Conservation (phyloP, 2,888 invertebrate species). For the Pocota personata region DNA sequence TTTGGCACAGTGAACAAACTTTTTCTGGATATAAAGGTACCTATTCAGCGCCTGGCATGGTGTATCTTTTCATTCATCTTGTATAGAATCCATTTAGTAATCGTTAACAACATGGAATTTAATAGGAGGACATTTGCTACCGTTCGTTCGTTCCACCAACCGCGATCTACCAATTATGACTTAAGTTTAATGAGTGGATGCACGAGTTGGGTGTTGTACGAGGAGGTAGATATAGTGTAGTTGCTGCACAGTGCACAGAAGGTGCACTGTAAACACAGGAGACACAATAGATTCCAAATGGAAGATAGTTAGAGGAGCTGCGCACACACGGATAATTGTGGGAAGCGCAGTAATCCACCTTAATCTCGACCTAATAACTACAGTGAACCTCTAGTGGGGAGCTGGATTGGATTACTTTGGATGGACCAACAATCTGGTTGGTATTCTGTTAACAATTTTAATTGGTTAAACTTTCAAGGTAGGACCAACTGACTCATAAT, state of each 20-base stretch:
- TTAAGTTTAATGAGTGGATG: constrained; percentile 67
- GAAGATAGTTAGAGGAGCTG: constrained; percentile 54
- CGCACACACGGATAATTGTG: constrained; percentile 53
- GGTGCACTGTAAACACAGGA: constrained; percentile 13
- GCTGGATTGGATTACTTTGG: neutral
- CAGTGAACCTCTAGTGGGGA: neutral
- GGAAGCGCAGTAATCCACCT: constrained; percentile 56
- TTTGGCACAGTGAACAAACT: constrained; percentile 31
- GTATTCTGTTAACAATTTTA: constrained; percentile 24
- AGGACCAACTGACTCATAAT: neutral
- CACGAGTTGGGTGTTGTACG: constrained; percentile 65
- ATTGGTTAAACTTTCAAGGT: constrained; percentile 46
- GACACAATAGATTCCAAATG: constrained; percentile 59
- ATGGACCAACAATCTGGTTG: neutral
- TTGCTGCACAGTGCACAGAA: constrained; percentile 14
- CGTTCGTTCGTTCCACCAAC: constrained; percentile 31
- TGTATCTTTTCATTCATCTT: constrained; percentile 43
- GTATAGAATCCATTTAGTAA: constrained; percentile 59
- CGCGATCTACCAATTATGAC: constrained; percentile 60
- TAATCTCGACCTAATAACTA: constrained; percentile 62
- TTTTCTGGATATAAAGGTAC: neutral
- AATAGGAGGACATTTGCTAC: constrained; percentile 65
- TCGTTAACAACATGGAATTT: constrained; percentile 63
- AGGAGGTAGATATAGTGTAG: constrained; percentile 2
- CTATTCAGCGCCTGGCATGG: neutral